Evolutionary conservation across 2,113 vertebrate species (phyloP), one percentile per base, ranked within the genome.

Genomic region (Rousettus leschenaultii): DNA sequence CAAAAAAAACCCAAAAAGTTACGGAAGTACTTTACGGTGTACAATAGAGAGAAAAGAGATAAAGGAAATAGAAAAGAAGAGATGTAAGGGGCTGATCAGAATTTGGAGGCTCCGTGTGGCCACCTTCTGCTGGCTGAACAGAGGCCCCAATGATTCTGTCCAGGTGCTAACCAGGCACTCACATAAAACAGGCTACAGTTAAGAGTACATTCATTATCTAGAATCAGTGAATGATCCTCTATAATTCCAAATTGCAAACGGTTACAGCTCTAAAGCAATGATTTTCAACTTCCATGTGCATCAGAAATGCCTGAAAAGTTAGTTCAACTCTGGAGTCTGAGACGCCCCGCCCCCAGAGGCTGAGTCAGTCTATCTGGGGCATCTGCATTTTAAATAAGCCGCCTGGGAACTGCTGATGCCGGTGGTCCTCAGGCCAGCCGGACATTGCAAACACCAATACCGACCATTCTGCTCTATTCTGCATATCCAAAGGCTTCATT

Each of bases 241-340:
- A 55, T 79, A 84, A 86, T 11, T 94, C 71, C 66, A 94, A 86
- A 40, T 82, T 89, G 75, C 38, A 86, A 78, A 59, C 33, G 21
- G 68, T 91, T 87, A 92, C 61, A 86, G 74, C 68, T 94, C 28
- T 87, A 89, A 91, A 92, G 78, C 70, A 97, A 89, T 80, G 79
- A 79, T 75, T 83, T 96, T 71, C 51, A 95, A 91, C 38, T 83
- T 91, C 45, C 40, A 16, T 24, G 35, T 95, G 48, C 38, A 43
- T 84, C 59, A 85, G 65, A 83, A 77, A 89, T 57, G 40, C 30
- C 63, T 82, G 57, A 28, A 86, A 92, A 80, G n/a, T 75, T 18
- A 63, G 45, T 66, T 91, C 57, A 79, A 63, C 19, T 22, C 30
- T 55, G n/a, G 51, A 93, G 51, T 48, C 68, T 40, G 11, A 30